Percentiles rank a stretch among this genome's conserved stretches.
phyloP scores from a whole-genome alignment of 1,140 invertebrate species.

The Lepidurus arcticus region DNA sequence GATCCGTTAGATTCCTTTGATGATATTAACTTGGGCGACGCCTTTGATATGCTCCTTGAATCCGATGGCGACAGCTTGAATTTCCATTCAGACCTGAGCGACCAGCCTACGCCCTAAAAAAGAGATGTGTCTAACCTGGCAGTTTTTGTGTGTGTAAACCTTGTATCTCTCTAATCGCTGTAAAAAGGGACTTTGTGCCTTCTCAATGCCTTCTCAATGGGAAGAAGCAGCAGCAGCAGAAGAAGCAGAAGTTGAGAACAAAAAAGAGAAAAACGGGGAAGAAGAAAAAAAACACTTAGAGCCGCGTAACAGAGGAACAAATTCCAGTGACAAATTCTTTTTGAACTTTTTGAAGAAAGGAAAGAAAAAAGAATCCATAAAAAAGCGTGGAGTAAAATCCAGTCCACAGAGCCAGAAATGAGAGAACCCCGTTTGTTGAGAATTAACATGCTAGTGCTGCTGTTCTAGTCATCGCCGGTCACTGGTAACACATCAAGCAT shows the following conservation, averaged over 20 bases:
- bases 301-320: too few species aligned
- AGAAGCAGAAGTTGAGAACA: neutral
- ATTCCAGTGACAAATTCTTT: neutral
- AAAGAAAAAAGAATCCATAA: neutral
- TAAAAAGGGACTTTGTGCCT: neutral
- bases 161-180: neutral
- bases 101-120: conserved; percentile 22
- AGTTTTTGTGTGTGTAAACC: neutral
- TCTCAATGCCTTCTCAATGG: neutral
- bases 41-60: conserved; percentile 48
- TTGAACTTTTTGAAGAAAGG: neutral
- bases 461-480: conserved; percentile 17
- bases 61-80: conserved; percentile 53
- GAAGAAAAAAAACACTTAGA: neutral
- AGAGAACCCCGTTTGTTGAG: neutral
- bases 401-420: neutral
- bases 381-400: neutral
- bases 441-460: conserved; percentile 14
- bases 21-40: conserved; percentile 42
- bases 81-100: conserved; percentile 37
- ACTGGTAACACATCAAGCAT: conserved; percentile 21
- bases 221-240: neutral
- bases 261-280: neutral
- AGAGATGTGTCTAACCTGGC: neutral
- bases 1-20: conserved; percentile 41